Base-by-base conservation (phyloP, 2,797 vertebrate genomes). In the Odontamblyopus rebecca region DNA sequence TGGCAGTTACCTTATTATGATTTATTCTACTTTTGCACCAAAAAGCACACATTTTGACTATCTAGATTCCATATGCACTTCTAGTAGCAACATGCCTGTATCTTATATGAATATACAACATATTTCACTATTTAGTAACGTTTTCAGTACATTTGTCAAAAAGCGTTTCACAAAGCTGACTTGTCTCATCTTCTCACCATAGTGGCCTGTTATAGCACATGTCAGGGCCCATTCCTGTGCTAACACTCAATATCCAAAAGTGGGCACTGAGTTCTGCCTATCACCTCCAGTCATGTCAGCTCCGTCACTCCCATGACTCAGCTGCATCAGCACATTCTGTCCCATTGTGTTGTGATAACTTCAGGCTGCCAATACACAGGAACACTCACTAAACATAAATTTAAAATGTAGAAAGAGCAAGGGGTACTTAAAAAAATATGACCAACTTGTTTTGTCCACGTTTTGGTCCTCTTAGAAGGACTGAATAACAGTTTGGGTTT, bases 271-370 rank as follows among this genome's bases (percentile, higher is more conserved):
- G 84, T 78, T 32, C 75, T 54, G 71, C 69, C 60, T 74, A 32
- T 80, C 81, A n/a, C 79, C 85, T 85, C 79, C 68, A 53, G 78
- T 83, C 77, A 86, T 81, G 72, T 76, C 68, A 60, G 61, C 73
- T 75, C 85, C 80, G 73, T 81, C 74, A 71, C 27, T 67, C 82
- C 77, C 7, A 23, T 73, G 72, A 16, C 13, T 48, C 44, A 4
- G 78, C 89, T 74, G 83, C 68, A 66, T 89, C 88, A 90, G 83
- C 90, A 88, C 71, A 89, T 91, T 91, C 77, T 86, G 61, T 57
- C 73, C 69, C 50, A 61, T 81, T 90, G 85, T 86, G 74, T 70
- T 54, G 23, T 44, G 50, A 50, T 65, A 19, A 67, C 67, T 72
- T 70, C 70, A 53, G 51, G 6, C 6, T 35, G 65, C 69, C 61